phyloP scores from a whole-genome alignment of 1,140 invertebrate species.

The Elymnias hypermnestra region DNA sequence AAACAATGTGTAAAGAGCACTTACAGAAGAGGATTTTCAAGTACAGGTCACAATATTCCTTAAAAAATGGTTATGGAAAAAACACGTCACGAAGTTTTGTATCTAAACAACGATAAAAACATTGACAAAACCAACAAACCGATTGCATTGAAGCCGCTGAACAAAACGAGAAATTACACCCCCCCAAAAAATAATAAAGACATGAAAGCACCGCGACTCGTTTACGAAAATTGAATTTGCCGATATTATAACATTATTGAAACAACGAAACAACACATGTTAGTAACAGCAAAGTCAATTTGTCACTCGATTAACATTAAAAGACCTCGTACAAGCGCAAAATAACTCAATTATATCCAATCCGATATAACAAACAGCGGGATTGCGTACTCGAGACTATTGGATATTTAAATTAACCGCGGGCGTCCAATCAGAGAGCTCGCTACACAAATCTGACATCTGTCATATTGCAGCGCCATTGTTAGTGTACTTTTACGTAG shows the following conservation, averaged over 20 bases:
- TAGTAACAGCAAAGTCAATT: slow-evolving; percentile 40
- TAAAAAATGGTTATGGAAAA: too few species aligned
- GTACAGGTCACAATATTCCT: too few species aligned
- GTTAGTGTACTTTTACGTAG: slow-evolving; percentile 45
- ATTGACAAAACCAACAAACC: too few species aligned
- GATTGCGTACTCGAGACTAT: slow-evolving; percentile 23
- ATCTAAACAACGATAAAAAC: too few species aligned
- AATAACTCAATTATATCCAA: slow-evolving; percentile 49
- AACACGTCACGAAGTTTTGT: too few species aligned
- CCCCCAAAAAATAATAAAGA: slow-evolving; percentile 21
- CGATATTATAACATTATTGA: slow-evolving; percentile 23
- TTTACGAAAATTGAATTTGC: slow-evolving; percentile 21
- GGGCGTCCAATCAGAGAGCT: slow-evolving; percentile 36
- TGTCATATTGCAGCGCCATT: slow-evolving; percentile 54
- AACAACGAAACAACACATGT: slow-evolving; percentile 28
- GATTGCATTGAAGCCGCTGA: too few species aligned
- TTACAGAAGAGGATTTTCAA: too few species aligned
- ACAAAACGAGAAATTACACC: slow-evolving; percentile 21
- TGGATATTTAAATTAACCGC: slow-evolving; percentile 44
- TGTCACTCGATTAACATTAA: slow-evolving; percentile 48
- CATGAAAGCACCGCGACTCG: slow-evolving; percentile 5
- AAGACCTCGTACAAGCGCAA: slow-evolving; percentile 30
- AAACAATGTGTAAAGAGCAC: too few species aligned
- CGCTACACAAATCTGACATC: slow-evolving; percentile 46
- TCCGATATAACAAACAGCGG: slow-evolving; percentile 39